phyloP scores from a whole-genome alignment of 2,113 vertebrate genomes.

The Clarias macrocephalus region DNA sequence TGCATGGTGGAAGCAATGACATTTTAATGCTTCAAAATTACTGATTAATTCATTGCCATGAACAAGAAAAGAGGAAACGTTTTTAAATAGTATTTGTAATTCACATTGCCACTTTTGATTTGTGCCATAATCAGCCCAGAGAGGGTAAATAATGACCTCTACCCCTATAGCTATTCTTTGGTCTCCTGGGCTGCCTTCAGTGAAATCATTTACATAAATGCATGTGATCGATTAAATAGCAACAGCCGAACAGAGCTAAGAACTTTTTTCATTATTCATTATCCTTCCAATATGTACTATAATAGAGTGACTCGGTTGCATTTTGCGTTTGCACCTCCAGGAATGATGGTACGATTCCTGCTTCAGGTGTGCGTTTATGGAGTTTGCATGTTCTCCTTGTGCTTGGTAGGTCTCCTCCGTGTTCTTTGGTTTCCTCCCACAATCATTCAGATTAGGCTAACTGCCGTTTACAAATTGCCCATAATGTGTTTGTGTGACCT shows the following conservation, averaged over 20 bases:
- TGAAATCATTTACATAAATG: not conserved
- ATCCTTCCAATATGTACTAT: too few species aligned
- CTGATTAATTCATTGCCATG: not conserved
- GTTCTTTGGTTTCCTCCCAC: too few species aligned
- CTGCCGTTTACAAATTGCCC: too few species aligned
- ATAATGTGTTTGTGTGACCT: too few species aligned
- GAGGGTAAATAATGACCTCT: not conserved
- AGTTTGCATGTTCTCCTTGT: too few species aligned
- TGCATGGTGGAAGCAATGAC: not conserved
- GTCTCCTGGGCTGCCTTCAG: not conserved
- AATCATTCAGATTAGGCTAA: too few species aligned
- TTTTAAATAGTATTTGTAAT: not conserved
- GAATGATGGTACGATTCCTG: too few species aligned
- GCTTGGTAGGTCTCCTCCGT: too few species aligned
- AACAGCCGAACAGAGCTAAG: not conserved
- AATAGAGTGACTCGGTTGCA: too few species aligned
- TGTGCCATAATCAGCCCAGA: not conserved
- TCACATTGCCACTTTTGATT: not conserved
- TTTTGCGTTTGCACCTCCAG: too few species aligned
- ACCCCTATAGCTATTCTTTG: not conserved
- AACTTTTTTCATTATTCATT: too few species aligned
- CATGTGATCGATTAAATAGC: not conserved
- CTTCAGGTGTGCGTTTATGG: too few species aligned
- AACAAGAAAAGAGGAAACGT: not conserved
- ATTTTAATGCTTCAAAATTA: not conserved